Conservation (phyloP, 2,888 invertebrate genomes). For the Synanthedon formicaeformis region DNA sequence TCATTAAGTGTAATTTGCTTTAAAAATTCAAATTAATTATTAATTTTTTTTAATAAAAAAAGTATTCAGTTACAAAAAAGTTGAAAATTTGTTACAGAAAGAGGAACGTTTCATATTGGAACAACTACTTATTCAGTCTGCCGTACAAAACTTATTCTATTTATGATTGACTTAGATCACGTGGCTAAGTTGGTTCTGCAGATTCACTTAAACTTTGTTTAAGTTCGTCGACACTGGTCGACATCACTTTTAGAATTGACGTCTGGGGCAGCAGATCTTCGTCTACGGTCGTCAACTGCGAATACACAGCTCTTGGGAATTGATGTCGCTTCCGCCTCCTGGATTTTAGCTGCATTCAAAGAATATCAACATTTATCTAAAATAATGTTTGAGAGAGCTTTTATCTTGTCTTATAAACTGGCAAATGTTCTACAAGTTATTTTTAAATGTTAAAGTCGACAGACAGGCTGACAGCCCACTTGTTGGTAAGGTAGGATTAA, state of each 20-base stretch:
- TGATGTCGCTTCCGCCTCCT: constrained; percentile 33
- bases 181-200: constrained; percentile 45
- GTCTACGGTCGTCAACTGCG: constrained; percentile 54
- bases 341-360: constrained; percentile 32
- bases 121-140: constrained; percentile 64
- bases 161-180: constrained; percentile 32
- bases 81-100: too few species aligned
- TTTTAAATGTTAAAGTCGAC: too few species aligned
- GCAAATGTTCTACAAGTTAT: too few species aligned
- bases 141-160: constrained; percentile 46
- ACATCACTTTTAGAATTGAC: constrained; percentile 30
- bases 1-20: too few species aligned
- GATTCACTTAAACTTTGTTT: constrained; percentile 23
- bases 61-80: too few species aligned
- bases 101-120: constrained; percentile 22
- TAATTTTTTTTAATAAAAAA: too few species aligned
- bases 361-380: background rate
- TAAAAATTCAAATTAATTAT: too few species aligned
- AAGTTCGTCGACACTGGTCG: constrained; percentile 1
- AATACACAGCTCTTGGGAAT: constrained; percentile 51
- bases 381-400: too few species aligned
- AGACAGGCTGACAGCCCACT: too few species aligned
- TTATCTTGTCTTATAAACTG: too few species aligned
- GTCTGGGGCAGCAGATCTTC: constrained; percentile 47
- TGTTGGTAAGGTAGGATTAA: too few species aligned